phyloP scores from a whole-genome alignment of 2,113 vertebrate species.

The Saguinus midas region DNA sequence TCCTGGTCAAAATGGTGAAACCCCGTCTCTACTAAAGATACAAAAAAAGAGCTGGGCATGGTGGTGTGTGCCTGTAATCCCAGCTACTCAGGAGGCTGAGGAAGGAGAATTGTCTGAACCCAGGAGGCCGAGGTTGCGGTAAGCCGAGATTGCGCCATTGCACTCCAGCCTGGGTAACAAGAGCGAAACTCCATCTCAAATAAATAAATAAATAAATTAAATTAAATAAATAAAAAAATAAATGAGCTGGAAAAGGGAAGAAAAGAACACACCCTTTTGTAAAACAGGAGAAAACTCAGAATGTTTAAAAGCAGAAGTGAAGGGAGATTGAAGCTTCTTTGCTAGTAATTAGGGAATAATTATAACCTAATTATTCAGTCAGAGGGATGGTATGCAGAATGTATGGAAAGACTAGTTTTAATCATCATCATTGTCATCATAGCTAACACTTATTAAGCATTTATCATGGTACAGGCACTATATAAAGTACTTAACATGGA shows the following conservation, averaged over 20 bases:
- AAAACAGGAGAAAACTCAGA: neutral
- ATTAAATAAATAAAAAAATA: too few species aligned
- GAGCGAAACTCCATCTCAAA: too few species aligned
- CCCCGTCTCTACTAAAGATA: too few species aligned
- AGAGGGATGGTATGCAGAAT: neutral
- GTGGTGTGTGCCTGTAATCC: too few species aligned
- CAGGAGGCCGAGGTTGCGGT: too few species aligned
- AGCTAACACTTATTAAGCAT: neutral
- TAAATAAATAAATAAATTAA: too few species aligned
- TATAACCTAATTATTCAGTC: neutral
- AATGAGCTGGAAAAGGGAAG: neutral
- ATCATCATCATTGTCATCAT: neutral
- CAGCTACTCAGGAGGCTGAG: too few species aligned
- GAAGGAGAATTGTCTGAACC: too few species aligned
- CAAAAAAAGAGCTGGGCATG: too few species aligned
- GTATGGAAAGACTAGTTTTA: neutral
- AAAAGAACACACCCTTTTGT: neutral
- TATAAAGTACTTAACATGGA: neutral
- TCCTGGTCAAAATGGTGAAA: too few species aligned
- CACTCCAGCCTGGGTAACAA: too few species aligned
- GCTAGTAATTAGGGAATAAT: neutral
- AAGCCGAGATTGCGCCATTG: too few species aligned
- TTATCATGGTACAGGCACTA: neutral
- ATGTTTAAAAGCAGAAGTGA: neutral
- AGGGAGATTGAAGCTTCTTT: neutral